Base-by-base conservation (phyloP, 1,140 invertebrate species). In the Drosophila nasuta region DNA sequence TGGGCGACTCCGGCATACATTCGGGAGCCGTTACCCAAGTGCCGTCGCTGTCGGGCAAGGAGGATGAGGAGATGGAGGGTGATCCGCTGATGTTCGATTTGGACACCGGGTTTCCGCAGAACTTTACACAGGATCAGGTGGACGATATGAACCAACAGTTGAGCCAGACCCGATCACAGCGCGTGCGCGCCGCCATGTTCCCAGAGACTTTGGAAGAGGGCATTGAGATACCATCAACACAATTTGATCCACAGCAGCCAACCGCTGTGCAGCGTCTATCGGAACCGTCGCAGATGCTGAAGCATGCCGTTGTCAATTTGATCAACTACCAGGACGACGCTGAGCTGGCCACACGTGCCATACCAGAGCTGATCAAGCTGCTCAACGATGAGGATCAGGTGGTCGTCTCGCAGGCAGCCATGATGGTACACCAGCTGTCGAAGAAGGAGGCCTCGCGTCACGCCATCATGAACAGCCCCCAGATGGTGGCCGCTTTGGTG, bases 301-400 rank as follows among this genome's bases (percentile, higher is more conserved):
- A 97, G 93, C 97, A 99, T 93, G 98, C 98, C 48, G 98, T 99
- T 46, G 98, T 99, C 15, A 99, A 99, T 93, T 94, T 99, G 63
- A 99, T 99, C 82, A 99, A 99, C 92, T 99, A 99, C 93, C 98
- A 99, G 94, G 98, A 99, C 94, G 98, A 99, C 93, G 98, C 98
- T 65, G 98, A 99, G 94, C 94, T 99, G 70, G 98, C 98, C n/a
- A 99, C 98, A 28, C 95, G 98, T 68, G 98, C 98, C 60, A 98
- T 99, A 92, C 99, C 99, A 1, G 98, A 99, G 93, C 95, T 99
- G 93, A 99, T 99, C 62, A 99, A 99, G 92, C 94, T 99, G n/a
- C 93, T 99, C 63, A 99, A 98, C 88, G 97, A 99, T 93, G 98
- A 99, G 93, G 98, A 99, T 94, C 98, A 99, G 93, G 97, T 98